phyloP scores from a whole-genome alignment of 2,797 vertebrate species.

The Acipenser ruthenus region DNA sequence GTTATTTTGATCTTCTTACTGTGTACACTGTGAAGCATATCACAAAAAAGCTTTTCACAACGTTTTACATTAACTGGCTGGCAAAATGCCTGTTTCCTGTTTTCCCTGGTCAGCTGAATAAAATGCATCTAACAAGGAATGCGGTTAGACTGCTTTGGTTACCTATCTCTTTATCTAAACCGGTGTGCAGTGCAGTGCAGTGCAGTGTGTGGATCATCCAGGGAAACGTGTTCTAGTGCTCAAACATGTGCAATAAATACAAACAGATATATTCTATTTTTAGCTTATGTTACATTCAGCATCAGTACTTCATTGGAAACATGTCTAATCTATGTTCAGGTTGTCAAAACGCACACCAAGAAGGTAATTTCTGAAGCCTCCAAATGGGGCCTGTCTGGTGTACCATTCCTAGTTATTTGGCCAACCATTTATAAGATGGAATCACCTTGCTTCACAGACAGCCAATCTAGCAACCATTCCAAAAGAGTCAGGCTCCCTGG shows the following conservation, averaged over 20 bases:
- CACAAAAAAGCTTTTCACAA: background rate
- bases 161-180: conserved; percentile 14
- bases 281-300: background rate
- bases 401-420: too few species aligned
- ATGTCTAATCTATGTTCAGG: too few species aligned
- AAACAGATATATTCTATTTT: background rate
- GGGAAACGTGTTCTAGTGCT: too few species aligned
- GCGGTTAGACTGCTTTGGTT: conserved; percentile 30
- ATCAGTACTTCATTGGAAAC: background rate
- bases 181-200: background rate
- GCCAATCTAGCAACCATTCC: too few species aligned
- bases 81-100: conserved; percentile 17
- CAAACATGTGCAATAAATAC: background rate
- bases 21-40: conserved; percentile 1
- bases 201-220: background rate
- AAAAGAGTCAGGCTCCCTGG: too few species aligned
- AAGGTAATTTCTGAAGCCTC: too few species aligned
- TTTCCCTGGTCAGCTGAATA: conserved; percentile 25
- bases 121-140: conserved; percentile 33
- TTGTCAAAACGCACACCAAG: too few species aligned
- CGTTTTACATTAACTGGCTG: conserved; percentile 14
- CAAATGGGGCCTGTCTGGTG: too few species aligned
- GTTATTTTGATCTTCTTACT: too few species aligned
- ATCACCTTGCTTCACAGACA: too few species aligned
- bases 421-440: too few species aligned